These are phyloP conservation scores for Cairina moschata DNA, from an alignment of 2,113 vertebrate genomes.

Conservation along the genomic window DNA sequence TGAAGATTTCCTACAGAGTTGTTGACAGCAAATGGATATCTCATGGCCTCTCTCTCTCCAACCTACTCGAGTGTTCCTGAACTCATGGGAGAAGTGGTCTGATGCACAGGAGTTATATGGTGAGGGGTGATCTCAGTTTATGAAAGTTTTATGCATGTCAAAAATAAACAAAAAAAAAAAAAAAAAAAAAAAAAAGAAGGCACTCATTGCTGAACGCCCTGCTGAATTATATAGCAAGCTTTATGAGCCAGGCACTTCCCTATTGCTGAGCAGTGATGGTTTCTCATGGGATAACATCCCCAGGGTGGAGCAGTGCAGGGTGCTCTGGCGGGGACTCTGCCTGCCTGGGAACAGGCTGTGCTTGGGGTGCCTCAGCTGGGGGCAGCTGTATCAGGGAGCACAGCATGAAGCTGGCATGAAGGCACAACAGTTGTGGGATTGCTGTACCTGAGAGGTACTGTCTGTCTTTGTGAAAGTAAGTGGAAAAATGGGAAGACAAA, in stretches of 20 bases:
- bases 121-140: neutral
- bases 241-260: neutral
- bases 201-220: neutral
- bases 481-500: neutral
- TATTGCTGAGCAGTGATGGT: neutral
- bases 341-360: neutral
- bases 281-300: rapidly evolving
- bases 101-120: rapidly evolving
- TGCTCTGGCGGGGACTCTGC: neutral
- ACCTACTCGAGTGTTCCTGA: neutral
- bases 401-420: neutral
- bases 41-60: neutral
- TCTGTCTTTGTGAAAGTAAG: neutral
- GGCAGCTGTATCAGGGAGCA: neutral
- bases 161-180: neutral
- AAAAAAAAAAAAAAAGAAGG: too few relatives aligned
- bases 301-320: neutral
- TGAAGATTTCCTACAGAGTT: neutral
- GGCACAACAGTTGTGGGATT: neutral
- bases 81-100: neutral
- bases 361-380: neutral
- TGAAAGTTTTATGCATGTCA: neutral
- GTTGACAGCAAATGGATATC: neutral
- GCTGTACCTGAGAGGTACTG: neutral
- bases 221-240: neutral